A percentile compares a stretch with the other conserved stretches of the same genome.
These are phyloP conservation scores for Antrozous pallidus DNA, from an alignment of 2,797 vertebrate species.

Conservation along the genomic window DNA sequence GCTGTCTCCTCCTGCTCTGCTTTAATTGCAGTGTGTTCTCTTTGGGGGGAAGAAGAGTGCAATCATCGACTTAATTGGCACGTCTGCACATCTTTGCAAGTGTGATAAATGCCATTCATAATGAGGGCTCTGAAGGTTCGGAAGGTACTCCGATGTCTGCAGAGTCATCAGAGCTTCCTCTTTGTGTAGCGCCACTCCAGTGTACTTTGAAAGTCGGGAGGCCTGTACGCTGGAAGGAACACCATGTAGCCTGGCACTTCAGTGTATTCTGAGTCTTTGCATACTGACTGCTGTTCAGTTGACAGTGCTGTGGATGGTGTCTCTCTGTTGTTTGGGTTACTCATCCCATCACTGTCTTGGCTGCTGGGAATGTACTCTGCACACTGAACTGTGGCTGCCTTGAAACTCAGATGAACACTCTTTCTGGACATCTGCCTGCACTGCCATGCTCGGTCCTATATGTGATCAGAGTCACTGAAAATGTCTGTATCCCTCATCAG, in stretches of 20 bases:
- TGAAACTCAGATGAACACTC: background rate
- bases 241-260: background rate
- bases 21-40: slow-evolving; percentile 33
- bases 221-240: background rate
- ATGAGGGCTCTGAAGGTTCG: background rate
- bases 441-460: accelerated
- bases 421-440: background rate
- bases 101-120: background rate
- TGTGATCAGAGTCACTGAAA: background rate
- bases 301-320: background rate
- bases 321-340: background rate
- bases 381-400: background rate
- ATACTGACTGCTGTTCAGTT: accelerated
- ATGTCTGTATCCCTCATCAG: background rate
- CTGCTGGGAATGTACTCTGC: background rate
- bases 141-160: background rate
- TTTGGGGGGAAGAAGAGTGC: background rate
- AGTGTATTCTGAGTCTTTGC: background rate
- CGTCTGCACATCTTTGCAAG: slow-evolving; percentile 11
- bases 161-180: background rate
- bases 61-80: slow-evolving; percentile 41
- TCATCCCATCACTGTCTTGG: background rate
- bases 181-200: background rate
- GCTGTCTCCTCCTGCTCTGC: background rate
- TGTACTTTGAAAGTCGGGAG: background rate